Conservation (phyloP, 2,113 vertebrate genomes). For the Etheostoma spectabile region DNA sequence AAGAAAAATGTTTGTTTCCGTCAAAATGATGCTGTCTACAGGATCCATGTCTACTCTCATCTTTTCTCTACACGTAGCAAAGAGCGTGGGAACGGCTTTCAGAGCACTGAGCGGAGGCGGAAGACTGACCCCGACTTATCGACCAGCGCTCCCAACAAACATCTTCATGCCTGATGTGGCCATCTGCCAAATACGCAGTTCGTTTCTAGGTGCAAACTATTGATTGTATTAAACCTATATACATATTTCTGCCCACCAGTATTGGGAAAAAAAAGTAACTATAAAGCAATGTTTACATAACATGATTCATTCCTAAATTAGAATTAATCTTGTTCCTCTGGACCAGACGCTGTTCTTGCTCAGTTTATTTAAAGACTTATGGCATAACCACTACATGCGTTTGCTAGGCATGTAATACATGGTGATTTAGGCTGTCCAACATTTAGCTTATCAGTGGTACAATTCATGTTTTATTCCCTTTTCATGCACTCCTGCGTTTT, state of each 20-base stretch:
- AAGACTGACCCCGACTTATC: constrained; percentile 71
- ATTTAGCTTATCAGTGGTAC: neutral
- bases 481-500: too few species aligned
- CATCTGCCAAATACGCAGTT: constrained; percentile 42
- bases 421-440: neutral
- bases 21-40: constrained; percentile 34
- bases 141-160: constrained; percentile 34
- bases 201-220: constrained; percentile 35
- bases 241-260: neutral
- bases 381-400: too few species aligned
- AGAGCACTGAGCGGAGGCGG: constrained; percentile 53
- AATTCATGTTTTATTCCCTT: neutral
- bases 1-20: constrained; percentile 15
- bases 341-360: neutral
- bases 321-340: neutral
- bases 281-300: constrained; percentile 6
- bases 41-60: constrained; percentile 47
- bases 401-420: neutral
- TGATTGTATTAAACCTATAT: constrained; percentile 33
- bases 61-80: constrained; percentile 43
- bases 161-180: constrained; percentile 54
- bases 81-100: constrained; percentile 75
- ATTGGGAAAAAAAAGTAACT: neutral
- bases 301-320: neutral
- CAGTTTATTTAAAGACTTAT: neutral